A percentile compares a stretch with the other conserved stretches of the same genome.
Evolutionary conservation across 2,888 invertebrate species (phyloP).

Genomic region (Torymus texanus): DNA sequence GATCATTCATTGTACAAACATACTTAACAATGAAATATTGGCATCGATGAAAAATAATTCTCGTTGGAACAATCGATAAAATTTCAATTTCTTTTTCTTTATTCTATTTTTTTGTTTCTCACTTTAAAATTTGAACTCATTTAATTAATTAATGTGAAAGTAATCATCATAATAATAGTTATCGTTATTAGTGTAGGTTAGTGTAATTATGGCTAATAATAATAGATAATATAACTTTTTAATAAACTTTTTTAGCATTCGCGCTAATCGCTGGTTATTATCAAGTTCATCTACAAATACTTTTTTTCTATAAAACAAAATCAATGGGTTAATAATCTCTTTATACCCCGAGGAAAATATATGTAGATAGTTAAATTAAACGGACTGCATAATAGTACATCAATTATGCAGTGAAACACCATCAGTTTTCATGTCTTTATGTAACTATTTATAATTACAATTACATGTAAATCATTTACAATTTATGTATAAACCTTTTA

Average conservation of each 20-base stretch:
- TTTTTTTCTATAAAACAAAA: conserved; percentile 33
- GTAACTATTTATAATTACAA: conserved; percentile 46
- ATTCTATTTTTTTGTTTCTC: conserved; percentile 4
- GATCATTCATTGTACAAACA: conserved; percentile 51
- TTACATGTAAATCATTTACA: conserved; percentile 50
- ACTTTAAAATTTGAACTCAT: conserved; percentile 6
- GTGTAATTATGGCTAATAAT: conserved; percentile 33
- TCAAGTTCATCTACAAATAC: conserved; percentile 1
- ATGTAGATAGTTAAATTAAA: conserved; percentile 26
- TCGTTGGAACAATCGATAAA: conserved; percentile 52
- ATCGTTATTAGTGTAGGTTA: no score
- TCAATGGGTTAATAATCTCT: conserved; percentile 9
- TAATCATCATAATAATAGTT: conserved; percentile 18
- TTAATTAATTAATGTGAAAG: conserved; percentile 16
- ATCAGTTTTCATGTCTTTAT: conserved; percentile 31
- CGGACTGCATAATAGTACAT: conserved; percentile 21
- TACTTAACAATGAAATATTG: conserved; percentile 52
- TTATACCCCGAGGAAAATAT: conserved; percentile 22
- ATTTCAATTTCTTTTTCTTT: conserved; percentile 35
- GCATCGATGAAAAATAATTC: conserved; percentile 57
- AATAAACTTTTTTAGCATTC: conserved; percentile 44
- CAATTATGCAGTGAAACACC: conserved; percentile 25
- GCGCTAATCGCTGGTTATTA: conserved; percentile 27
- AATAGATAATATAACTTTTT: conserved; percentile 42
- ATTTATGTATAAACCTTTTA: conserved; percentile 48